A percentile compares a stretch with the other conserved stretches of the same genome.
phyloP scores from a whole-genome alignment of 2,888 invertebrate genomes.

The Chromoteleia sp. region DNA sequence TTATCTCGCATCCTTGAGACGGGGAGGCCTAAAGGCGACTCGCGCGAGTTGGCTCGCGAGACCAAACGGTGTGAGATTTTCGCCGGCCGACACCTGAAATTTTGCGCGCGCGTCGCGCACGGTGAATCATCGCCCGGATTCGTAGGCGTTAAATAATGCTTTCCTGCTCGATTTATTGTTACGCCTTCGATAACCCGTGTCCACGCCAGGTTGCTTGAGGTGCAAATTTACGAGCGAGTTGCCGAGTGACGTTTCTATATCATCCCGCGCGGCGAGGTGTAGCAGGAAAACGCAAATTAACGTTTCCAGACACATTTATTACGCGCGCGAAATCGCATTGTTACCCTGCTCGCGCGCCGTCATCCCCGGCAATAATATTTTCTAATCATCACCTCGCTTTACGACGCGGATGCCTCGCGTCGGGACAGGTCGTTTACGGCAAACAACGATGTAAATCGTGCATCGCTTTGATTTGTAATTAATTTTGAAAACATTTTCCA shows the following conservation, averaged over 20 bases:
- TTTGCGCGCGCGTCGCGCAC: constrained; percentile 52
- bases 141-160: constrained; percentile 79
- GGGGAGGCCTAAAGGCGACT: no score
- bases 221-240: constrained; percentile 75
- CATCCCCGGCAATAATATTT: constrained; percentile 32
- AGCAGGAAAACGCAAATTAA: constrained; percentile 51
- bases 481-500: no score
- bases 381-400: constrained; percentile 12
- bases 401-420: not conserved
- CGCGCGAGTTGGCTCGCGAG: constrained; percentile 19
- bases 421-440: no score
- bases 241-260: constrained; percentile 57
- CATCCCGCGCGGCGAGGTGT: constrained; percentile 31
- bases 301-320: constrained; percentile 27
- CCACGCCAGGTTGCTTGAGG: constrained; percentile 66
- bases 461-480: no score
- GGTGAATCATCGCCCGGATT: constrained; percentile 74
- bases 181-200: constrained; percentile 73
- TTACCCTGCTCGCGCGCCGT: constrained; percentile 19
- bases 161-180: constrained; percentile 78
- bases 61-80: constrained; percentile 38
- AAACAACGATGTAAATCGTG: no score
- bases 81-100: constrained; percentile 59
- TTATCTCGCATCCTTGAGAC: no score
- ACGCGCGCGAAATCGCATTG: constrained; percentile 32